Conservation (phyloP, 2,113 vertebrate genomes). For the Dipodomys spectabilis region DNA sequence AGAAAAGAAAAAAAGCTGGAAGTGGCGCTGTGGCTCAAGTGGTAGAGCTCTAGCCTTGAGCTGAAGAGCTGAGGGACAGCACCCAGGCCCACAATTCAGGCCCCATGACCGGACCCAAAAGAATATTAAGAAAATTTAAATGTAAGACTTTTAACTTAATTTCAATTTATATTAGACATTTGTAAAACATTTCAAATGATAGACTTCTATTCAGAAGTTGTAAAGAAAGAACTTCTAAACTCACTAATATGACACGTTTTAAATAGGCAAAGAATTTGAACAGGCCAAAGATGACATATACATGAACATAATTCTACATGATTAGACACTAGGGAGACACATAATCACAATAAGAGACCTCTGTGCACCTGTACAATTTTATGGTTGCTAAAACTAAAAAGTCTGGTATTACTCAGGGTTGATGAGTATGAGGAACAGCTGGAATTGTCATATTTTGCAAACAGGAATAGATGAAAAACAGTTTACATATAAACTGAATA, state of each 20-base stretch:
- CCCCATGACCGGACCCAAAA: background rate
- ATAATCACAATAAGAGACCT: background rate
- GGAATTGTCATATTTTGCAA: background rate
- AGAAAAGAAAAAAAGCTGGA: too few relatives aligned
- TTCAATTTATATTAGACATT: background rate
- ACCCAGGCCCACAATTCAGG: too few relatives aligned
- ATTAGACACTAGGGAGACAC: background rate
- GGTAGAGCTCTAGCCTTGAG: too few relatives aligned
- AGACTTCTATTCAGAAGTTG: background rate
- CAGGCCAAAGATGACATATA: background rate
- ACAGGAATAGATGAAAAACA: background rate
- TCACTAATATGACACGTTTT: background rate
- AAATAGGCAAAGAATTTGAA: too few relatives aligned
- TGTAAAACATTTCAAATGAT: background rate
- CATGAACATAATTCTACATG: background rate
- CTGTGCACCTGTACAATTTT: background rate
- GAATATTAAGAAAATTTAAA: slow-evolving; percentile 9
- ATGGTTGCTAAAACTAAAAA: background rate
- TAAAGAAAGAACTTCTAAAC: background rate
- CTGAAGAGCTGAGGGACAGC: too few relatives aligned
- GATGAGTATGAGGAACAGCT: background rate
- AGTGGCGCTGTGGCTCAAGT: too few relatives aligned
- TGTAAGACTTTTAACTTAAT: background rate
- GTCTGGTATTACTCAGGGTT: background rate
- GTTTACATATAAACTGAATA: too few relatives aligned